Percentiles rank a stretch among this genome's conserved stretches.
These are phyloP conservation scores for Etheostoma nigrum DNA, from an alignment of 2,797 vertebrate genomes.

Conservation along the genomic window DNA sequence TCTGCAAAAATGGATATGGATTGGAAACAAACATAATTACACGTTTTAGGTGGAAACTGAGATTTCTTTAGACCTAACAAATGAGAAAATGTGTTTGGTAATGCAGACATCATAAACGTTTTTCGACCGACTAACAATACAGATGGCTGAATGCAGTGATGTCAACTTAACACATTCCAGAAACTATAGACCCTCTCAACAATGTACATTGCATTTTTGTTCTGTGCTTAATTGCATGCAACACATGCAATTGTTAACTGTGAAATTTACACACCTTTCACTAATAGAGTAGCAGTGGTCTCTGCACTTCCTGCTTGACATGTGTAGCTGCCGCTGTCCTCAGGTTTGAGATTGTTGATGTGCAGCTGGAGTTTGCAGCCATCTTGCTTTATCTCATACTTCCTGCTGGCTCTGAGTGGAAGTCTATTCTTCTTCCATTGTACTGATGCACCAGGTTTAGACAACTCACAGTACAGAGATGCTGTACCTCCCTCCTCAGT, in stretches of 20 bases:
- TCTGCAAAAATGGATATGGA: slow-evolving; percentile 30
- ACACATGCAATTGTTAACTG: not conserved
- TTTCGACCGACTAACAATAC: not conserved
- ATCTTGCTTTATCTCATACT: slow-evolving; percentile 84
- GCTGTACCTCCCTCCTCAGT: slow-evolving; percentile 82
- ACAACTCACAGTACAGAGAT: slow-evolving; percentile 86
- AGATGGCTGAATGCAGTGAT: not conserved
- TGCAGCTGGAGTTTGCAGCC: slow-evolving; percentile 82
- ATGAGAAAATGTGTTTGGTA: not conserved
- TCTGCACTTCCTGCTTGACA: slow-evolving; percentile 78
- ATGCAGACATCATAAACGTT: not conserved
- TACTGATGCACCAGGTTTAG: slow-evolving; percentile 75
- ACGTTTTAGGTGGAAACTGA: not conserved
- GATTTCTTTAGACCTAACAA: not conserved
- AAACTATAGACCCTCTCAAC: not conserved
- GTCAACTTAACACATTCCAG: not conserved
- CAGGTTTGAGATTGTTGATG: slow-evolving; percentile 84
- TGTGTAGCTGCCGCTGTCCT: slow-evolving; percentile 89
- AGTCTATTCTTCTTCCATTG: slow-evolving; percentile 88
- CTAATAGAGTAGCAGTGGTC: slow-evolving; percentile 60
- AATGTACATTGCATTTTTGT: not conserved
- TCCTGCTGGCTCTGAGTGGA: slow-evolving; percentile 81
- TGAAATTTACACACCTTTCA: slow-evolving; percentile 37
- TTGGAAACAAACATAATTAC: not conserved
- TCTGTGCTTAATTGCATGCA: not conserved